Percentiles rank a stretch among this genome's conserved stretches.
Evolutionary conservation across 2,797 vertebrate genomes (phyloP).

Genomic region (Telmatherina bonti): DNA sequence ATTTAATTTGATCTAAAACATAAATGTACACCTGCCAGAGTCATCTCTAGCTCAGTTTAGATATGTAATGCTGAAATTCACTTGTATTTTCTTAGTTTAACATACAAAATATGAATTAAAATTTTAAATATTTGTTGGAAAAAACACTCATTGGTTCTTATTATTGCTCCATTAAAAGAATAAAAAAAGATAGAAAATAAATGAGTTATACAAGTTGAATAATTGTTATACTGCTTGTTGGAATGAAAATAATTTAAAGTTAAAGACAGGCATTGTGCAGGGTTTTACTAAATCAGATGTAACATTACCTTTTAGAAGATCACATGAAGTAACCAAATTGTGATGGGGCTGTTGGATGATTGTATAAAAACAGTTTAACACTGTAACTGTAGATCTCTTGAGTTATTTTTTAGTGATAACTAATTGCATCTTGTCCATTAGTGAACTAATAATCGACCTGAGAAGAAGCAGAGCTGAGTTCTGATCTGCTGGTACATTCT

Average conservation of each 20-base stretch:
- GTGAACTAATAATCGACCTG: slow-evolving; percentile 29
- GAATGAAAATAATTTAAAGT: no score
- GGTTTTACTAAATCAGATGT: no score
- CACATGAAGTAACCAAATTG: no score
- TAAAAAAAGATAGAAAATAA: no score
- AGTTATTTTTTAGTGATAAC: slow-evolving; percentile 55
- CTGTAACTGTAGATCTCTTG: neutral
- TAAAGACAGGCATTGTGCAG: no score
- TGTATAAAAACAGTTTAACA: neutral
- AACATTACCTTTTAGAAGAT: no score
- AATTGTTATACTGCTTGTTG: no score
- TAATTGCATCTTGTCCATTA: slow-evolving; percentile 37
- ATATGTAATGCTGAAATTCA: neutral
- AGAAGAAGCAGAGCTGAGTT: slow-evolving; percentile 23
- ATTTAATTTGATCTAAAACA: neutral
- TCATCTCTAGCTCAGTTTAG: neutral
- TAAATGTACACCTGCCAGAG: no score
- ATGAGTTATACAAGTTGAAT: no score
- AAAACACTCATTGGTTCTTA: no score
- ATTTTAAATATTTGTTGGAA: neutral
- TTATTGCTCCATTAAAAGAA: no score
- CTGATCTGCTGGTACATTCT: slow-evolving; percentile 12
- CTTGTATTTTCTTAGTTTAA: neutral
- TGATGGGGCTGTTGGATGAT: neutral
- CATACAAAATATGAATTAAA: neutral